Conservation (phyloP, 2,797 vertebrate species). For the Lindbergichthys nudifrons region DNA sequence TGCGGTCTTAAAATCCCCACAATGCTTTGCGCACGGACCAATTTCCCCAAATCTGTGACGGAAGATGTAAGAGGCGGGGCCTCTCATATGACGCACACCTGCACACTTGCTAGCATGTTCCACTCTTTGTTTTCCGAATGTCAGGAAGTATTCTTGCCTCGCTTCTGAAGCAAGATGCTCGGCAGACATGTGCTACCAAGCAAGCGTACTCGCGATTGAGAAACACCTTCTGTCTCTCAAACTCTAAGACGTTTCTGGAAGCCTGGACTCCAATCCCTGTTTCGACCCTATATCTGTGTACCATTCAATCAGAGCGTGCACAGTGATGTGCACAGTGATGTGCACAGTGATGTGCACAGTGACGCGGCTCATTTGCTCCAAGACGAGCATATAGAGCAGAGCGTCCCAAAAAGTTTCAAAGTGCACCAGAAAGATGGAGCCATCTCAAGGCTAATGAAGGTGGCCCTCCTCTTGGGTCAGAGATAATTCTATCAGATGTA, state of each 20-base stretch:
- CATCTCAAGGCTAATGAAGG: constrained; percentile 67
- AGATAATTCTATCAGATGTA: constrained; percentile 82
- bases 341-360: constrained; percentile 39
- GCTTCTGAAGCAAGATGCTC: too few relatives aligned
- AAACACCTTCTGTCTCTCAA: constrained; percentile 32
- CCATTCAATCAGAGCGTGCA: constrained; percentile 50
- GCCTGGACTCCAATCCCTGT: constrained; percentile 9
- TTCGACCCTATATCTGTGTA: constrained; percentile 25
- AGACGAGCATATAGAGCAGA: constrained; percentile 50
- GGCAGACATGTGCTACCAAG: too few relatives aligned
- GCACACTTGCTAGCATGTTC: too few relatives aligned
- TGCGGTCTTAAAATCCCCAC: too few relatives aligned
- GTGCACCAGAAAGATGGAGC: constrained; percentile 60
- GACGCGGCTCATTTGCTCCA: constrained; percentile 53
- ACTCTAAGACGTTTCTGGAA: constrained; percentile 32
- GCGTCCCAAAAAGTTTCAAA: constrained; percentile 59
- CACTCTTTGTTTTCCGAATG: too few relatives aligned
- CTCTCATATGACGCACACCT: too few relatives aligned
- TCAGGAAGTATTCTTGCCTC: too few relatives aligned
- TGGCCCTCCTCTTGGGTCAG: constrained; percentile 72
- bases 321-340: constrained; percentile 16
- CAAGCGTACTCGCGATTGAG: too few relatives aligned
- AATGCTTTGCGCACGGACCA: too few relatives aligned
- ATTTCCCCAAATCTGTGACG: too few relatives aligned
- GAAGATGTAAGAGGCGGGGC: too few relatives aligned